Percentiles rank a stretch among this genome's conserved stretches.
Conservation (phyloP, 1,140 invertebrate species). For the Oryctes rhinoceros region DNA sequence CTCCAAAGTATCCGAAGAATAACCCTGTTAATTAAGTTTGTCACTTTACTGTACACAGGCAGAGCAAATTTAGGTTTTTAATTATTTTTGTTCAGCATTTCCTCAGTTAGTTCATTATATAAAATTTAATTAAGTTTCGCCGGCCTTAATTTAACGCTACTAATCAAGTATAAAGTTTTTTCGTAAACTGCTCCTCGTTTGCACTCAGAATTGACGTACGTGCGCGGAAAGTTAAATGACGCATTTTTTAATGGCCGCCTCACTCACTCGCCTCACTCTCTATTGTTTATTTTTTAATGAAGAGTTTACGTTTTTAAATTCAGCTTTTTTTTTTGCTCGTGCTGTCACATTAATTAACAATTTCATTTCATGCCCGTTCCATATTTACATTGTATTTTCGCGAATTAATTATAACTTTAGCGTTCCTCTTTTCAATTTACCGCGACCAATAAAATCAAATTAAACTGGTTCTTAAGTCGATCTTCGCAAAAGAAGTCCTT, state of each 20-base stretch:
- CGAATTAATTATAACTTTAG: conserved; percentile 29
- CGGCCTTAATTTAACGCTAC: conserved; percentile 63
- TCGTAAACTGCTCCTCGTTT: conserved; percentile 51
- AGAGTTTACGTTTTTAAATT: conserved; percentile 34
- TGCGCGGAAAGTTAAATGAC: conserved; percentile 49
- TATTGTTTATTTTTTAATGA: conserved; percentile 36
- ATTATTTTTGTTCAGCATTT: conserved; percentile 64
- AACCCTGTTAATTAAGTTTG: conserved; percentile 62
- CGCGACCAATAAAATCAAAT: background rate
- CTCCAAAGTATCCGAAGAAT: conserved; percentile 59
- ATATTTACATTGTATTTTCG: conserved; percentile 25
- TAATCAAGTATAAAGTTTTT: conserved; percentile 63
- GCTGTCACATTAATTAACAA: conserved; percentile 35
- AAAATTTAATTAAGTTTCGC: conserved; percentile 63
- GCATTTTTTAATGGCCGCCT: conserved; percentile 48
- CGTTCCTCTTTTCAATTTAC: background rate
- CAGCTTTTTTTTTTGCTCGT: conserved; percentile 15
- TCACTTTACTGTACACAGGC: conserved; percentile 60
- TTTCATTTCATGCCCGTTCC: conserved; percentile 24
- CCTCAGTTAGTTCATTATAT: conserved; percentile 63
- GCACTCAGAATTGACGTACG: conserved; percentile 53
- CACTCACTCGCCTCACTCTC: conserved; percentile 16
- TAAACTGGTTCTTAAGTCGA: background rate
- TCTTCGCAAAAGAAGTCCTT: background rate
- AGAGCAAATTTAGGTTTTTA: conserved; percentile 62